Evolutionary conservation across 2,113 vertebrate genomes (phyloP), one percentile per base, ranked within the genome.

Genomic region (Picathartes gymnocephalus): DNA sequence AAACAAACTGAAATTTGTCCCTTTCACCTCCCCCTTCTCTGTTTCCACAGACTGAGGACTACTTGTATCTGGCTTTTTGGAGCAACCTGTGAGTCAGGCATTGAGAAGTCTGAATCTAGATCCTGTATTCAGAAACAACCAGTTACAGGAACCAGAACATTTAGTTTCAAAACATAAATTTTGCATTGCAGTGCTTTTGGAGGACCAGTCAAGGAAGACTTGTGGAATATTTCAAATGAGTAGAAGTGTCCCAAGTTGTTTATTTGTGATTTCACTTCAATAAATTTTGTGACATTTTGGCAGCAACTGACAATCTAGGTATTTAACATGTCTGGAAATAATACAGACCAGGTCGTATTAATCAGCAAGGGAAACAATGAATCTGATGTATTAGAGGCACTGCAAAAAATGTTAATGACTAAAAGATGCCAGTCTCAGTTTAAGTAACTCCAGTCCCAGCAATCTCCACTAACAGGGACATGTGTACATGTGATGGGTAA

Each of bases 361-460:
- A 71, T 66, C 30, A 37, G 33, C 33, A 81, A 91, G 24, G 5
- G 54, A 91, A 86, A 83, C 12, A 56, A 13, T 21, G 51, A 70
- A 33, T 66, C 70, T 73, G 17, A 69, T 3, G 0, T 40, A 28
- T 17, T 47, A 19, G 13, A 58, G 30, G 9, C 1, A 0, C 33
- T 91, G 44, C n/a, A 56, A 58, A 73, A 73, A 60, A 33, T 66
- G 31, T 33, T 77, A 35, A 19, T 73, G 58, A 56, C 35, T 92
- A 27, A 66, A 85, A 77, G 28, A 73, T 64, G 28, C 13, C 68
- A 72, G 33, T 48, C 13, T 76, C 45, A 22, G 11, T 87, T 68
- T n/a, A 87, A 76, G 42, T 47, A 57, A 73, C 31, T 51, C 21
- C 33, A 33, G 7, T 77, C 78, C 51, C 58, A 66, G 50, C 39